Evolutionary conservation across 2,888 invertebrate genomes (phyloP), one percentile per base, ranked within the genome.

Genomic region (Drosophila neoperkinsi): DNA sequence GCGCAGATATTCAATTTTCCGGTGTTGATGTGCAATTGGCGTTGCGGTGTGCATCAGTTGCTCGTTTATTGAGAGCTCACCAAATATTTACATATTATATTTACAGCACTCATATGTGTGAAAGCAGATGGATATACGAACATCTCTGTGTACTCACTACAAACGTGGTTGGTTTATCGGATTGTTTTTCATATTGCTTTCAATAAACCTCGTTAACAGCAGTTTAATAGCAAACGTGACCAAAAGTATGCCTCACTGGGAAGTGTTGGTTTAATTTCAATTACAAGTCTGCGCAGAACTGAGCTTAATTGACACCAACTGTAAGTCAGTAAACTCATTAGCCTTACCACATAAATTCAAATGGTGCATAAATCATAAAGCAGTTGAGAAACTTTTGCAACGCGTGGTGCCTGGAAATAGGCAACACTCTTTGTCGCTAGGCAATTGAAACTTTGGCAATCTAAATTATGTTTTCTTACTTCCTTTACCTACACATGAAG

Each of bases 381-480:
- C 1, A 53, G 50, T 7, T 1, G 11, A 33, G 56, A 72, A 79
- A 77, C 46, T 69, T 77, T 65, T 46, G 4, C 52, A 25, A 30
- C 51, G 30, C 30, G n/a, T 56, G 25, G 16, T 3, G 63, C 68
- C 68, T 72, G 61, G 68, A 74, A 57, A 71, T 71, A 70, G 79
- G 73, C 79, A 74, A 72, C 74, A 83, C 74, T 77, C 82, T 82
- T 61, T 71, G 59, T 61, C 74, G 64, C 79, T 74, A 63, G 81
- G 73, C 82, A 86, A 82, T 84, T 77, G 77, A 87, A 87, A 84
- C 84, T 83, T 84, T 83, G 71, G 74, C 79, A 83, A 74, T 86
- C 68, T 65, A 73, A 82, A 77, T 81, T 71, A 77, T 58, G 60
- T 57, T 25, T 21, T 10, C n/a, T 18, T 13, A 6, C 25, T 10